Base-by-base conservation (phyloP, 2,113 vertebrate species). In the Antennarius striatus region DNA sequence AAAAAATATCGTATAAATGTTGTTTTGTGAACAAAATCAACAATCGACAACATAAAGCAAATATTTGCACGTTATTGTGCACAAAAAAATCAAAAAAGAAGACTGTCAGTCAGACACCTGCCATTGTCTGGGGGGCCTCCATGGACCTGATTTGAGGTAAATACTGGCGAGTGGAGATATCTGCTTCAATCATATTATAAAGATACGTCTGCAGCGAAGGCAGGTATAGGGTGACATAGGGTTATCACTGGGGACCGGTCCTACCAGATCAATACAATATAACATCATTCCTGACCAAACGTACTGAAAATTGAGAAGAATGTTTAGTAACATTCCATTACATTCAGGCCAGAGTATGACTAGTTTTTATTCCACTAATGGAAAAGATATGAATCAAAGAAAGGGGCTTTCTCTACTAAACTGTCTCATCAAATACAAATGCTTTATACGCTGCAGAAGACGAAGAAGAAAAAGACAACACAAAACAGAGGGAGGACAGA, bases 131-230 rank as follows among this genome's bases (percentile, higher is more conserved):
- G 43, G 29, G 48, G 51, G 40, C 16, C 79, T 79, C 66, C 56
- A 60, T 48, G 77, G 80, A 67, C 46, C 17, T 58, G 48, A 71
- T 70, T 63, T 69, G 63, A 72, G 63, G 61, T 66, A 68, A 85
- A 80, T 52, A 84, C 53, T 59, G 65, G 62, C 64, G 60, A 85
- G 63, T 39, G 56, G 49, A 56, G 67, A 75, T 57, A 78, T 73
- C 52, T 67, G 71, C 73, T 70, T 73, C 29, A 65, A 61, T 61
- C 45, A 64, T 54, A 17, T 62, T 16, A 78, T 68, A 36, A 47
- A 64, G 53, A 49, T 60, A 56, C 50, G 29, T 58, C 5, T 55
- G 51, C 5, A 11, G 40, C 52, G 48, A 42, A 29, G 53, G 43
- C 13, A 71, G 69, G 61, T 30, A 57, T 56, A 0, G 56, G 43